Conservation (phyloP, 1,140 invertebrate species). For the Leptinotarsa lineolata region DNA sequence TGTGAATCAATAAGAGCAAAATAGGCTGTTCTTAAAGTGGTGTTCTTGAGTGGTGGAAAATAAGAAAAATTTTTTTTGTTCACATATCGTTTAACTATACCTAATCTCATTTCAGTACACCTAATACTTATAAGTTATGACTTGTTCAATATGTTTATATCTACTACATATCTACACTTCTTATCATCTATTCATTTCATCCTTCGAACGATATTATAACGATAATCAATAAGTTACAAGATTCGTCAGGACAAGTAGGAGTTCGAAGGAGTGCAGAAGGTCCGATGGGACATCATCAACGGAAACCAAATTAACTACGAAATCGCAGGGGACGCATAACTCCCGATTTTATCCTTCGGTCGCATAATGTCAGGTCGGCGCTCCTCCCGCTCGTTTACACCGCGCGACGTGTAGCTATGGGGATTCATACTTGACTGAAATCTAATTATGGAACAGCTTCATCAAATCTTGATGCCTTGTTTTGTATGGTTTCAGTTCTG, state of each 20-base stretch:
- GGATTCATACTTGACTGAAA: constrained; percentile 26
- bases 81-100: too few species aligned
- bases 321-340: constrained; percentile 48
- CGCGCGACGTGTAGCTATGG: constrained; percentile 12
- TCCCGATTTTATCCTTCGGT: constrained; percentile 50
- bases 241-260: constrained; percentile 14
- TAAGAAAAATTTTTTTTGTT: too few species aligned
- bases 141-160: too few species aligned
- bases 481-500: constrained; percentile 1
- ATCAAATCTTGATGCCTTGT: constrained; percentile 16
- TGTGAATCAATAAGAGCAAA: too few species aligned
- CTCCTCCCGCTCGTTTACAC: constrained; percentile 27
- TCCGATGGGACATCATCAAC: constrained; percentile 50
- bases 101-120: too few species aligned
- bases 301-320: constrained; percentile 51
- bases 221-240: constrained; percentile 18
- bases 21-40: too few species aligned
- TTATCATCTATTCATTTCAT: too few species aligned
- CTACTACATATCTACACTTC: too few species aligned
- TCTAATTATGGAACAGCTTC: constrained; percentile 26
- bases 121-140: too few species aligned
- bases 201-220: neutral
- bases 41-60: too few species aligned
- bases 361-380: constrained; percentile 24
- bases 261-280: constrained; percentile 19